Base-by-base conservation (phyloP, 1,140 invertebrate genomes). In the Maconellicoccus hirsutus region DNA sequence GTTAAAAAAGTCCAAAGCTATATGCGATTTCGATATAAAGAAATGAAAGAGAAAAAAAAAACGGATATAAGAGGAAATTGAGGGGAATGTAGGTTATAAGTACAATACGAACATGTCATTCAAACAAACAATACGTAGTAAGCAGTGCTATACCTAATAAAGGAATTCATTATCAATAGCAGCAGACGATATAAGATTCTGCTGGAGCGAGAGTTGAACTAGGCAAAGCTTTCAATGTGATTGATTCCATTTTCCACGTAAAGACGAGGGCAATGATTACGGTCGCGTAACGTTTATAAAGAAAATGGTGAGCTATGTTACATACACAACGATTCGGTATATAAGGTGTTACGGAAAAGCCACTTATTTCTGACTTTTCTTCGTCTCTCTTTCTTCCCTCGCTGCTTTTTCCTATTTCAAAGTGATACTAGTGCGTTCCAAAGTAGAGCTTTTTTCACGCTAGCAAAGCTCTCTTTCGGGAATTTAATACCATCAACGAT, bases 1-100 rank as follows among this genome's bases (percentile, higher is more conserved):
- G n/a, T n/a, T n/a, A n/a, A 38, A 38, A 38, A 38, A 6, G 33
- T 38, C 14, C 33, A 38, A 14, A 6, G 33, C 33, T 38, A 7
- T 38, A 7, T 14, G 14, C 33, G 6, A 38, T 38, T 38, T 14
- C 14, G 14, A 38, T 38, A 38, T 38, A 52, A 52, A 19, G 3
- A 52, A 16, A 14, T 16, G 16, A 19, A 52, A 16, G 12, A 16
- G 6, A 16, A 16, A 14, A 52, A 19, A 19, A 52, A 16, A 6
- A 52, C 42, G 42, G 12, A 52, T 52, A 52, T 16, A 52, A 19
- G 42, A 52, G 42, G 42, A 52, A 52, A 52, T 52, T 52, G 42
- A 52, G 42, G 29, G n/a, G n/a, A 52, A 52, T 52, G 42, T 52
- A 52, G 42, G 42, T 52, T 52, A 52, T 52, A 52, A 52, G 42